A percentile compares a stretch with the other conserved stretches of the same genome.
Evolutionary conservation across 2,113 vertebrate species (phyloP).

Genomic region (Sturnus vulgaris): DNA sequence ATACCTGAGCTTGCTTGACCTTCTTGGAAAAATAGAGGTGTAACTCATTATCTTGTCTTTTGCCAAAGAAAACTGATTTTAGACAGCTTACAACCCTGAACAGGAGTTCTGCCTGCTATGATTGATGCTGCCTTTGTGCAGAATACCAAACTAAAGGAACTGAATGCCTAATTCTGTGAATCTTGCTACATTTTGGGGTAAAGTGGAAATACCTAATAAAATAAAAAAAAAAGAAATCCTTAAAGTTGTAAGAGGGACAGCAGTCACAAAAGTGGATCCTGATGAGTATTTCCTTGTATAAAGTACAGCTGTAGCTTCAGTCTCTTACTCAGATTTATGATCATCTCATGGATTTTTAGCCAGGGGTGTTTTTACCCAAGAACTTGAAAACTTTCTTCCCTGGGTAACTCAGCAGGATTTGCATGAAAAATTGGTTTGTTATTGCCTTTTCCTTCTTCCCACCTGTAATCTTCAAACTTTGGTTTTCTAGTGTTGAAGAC

Average conservation of each 20-base stretch:
- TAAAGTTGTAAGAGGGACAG: background rate
- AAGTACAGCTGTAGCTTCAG: background rate
- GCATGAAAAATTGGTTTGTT: background rate
- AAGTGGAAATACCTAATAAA: background rate
- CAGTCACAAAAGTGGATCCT: background rate
- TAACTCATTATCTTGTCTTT: background rate
- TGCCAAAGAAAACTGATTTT: background rate
- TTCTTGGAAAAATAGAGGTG: background rate
- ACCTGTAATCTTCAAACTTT: background rate
- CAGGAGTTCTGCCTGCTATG: background rate
- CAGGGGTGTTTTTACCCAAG: background rate
- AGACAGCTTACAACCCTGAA: background rate
- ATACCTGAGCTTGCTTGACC: background rate
- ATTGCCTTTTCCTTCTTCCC: background rate
- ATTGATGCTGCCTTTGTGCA: background rate
- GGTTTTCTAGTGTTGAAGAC: background rate
- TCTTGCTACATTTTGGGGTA: background rate
- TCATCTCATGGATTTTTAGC: background rate
- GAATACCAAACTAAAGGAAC: background rate
- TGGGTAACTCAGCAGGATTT: background rate
- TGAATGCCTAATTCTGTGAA: background rate
- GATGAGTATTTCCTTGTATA: background rate
- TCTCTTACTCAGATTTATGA: background rate
- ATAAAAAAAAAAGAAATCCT: background rate
- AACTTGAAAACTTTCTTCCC: background rate